Conservation (phyloP, 2,888 invertebrate genomes). For the Trachelus iudaicus region DNA sequence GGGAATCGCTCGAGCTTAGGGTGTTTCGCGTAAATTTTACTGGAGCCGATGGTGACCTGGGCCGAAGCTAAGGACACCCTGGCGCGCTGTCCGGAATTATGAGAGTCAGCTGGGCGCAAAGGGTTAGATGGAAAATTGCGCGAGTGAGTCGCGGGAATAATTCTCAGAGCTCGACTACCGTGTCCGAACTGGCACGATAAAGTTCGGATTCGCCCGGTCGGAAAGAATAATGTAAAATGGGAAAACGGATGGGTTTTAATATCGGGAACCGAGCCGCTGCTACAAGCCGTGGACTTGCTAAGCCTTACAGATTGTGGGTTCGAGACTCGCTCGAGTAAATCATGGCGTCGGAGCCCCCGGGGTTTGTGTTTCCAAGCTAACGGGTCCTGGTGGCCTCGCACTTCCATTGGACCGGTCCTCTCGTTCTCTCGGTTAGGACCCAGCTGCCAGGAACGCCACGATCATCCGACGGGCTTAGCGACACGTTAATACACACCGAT, state of each 20-base stretch:
- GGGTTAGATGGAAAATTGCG: no score
- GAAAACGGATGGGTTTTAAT: conserved; percentile 59
- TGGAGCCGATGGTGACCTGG: no score
- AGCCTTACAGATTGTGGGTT: conserved; percentile 61
- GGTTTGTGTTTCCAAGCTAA: conserved; percentile 47
- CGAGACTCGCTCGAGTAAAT: conserved; percentile 59
- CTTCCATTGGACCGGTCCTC: not conserved
- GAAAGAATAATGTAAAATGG: conserved; percentile 23
- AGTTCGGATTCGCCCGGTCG: conserved; percentile 16
- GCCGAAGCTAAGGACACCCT: no score
- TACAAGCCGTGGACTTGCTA: conserved; percentile 48
- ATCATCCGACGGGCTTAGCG: conserved; percentile 55
- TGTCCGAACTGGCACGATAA: conserved; percentile 1
- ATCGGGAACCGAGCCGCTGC: conserved; percentile 37
- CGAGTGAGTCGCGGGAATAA: no score
- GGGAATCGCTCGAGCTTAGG: no score
- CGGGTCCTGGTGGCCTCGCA: not conserved
- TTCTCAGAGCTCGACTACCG: no score
- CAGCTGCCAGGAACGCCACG: conserved; percentile 53
- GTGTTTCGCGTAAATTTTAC: no score
- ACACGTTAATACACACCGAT: conserved; percentile 55
- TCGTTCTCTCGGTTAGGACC: conserved; percentile 29
- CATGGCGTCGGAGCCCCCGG: conserved; percentile 46
- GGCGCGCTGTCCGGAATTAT: no score
- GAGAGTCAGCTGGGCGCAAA: no score